phyloP scores from a whole-genome alignment of 2,888 invertebrate genomes.

The Andricus curvator region DNA sequence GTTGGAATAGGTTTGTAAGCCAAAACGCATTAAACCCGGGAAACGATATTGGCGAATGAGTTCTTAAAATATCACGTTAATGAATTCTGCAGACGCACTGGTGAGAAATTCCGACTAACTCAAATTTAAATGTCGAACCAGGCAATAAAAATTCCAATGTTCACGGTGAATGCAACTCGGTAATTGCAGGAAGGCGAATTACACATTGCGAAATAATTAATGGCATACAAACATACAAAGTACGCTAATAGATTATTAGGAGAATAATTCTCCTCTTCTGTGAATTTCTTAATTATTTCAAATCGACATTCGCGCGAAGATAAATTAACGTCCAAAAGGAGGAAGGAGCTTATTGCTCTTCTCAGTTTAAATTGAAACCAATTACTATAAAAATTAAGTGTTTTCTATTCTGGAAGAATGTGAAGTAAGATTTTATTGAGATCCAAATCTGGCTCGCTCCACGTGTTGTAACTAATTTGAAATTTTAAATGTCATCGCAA shows the following conservation, averaged over 20 bases:
- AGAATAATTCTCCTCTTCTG: constrained; percentile 55
- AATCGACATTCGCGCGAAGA: constrained; percentile 54
- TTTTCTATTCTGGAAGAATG: too few species aligned
- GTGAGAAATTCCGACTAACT: constrained; percentile 57
- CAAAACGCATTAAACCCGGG: not conserved
- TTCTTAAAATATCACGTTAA: constrained; percentile 48
- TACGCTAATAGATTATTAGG: constrained; percentile 57
- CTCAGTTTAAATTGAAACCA: not conserved
- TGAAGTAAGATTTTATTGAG: too few species aligned
- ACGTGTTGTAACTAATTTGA: too few species aligned
- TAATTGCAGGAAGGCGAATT: constrained; percentile 61
- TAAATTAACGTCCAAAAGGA: constrained; percentile 44
- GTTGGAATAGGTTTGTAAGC: not conserved
- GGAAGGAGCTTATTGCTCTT: not conserved
- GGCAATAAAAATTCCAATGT: constrained; percentile 53
- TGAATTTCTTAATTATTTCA: constrained; percentile 53
- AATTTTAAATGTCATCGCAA: too few species aligned
- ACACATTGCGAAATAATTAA: constrained; percentile 63
- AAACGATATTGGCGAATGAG: constrained; percentile 32
- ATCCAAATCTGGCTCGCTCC: too few species aligned
- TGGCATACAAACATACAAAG: constrained; percentile 43
- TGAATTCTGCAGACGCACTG: constrained; percentile 56
- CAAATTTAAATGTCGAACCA: constrained; percentile 60
- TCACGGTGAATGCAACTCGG: constrained; percentile 54
- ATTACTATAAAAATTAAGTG: constrained; percentile 11